phyloP scores from a whole-genome alignment of 2,113 vertebrate genomes.

The Sprattus sprattus region DNA sequence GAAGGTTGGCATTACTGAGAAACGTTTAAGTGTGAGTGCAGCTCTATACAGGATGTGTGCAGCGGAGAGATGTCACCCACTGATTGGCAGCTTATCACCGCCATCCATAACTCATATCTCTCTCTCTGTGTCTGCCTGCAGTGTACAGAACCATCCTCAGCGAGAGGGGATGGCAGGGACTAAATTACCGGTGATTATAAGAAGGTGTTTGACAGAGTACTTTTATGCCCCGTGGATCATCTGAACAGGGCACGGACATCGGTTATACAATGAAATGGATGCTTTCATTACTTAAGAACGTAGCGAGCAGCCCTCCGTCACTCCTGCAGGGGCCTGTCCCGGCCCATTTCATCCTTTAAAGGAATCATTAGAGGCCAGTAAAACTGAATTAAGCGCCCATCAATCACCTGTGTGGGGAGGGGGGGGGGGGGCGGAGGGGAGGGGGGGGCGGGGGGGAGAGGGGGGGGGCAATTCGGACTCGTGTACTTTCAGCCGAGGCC shows the following conservation, averaged over 20 bases:
- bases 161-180: not conserved
- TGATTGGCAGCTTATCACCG: not conserved
- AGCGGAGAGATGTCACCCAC: not conserved
- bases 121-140: not conserved
- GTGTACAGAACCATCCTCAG: not conserved
- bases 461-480: conserved; percentile 30
- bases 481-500: conserved; percentile 34
- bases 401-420: conserved; percentile 35
- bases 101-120: conserved; percentile 1
- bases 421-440: conserved; percentile 32
- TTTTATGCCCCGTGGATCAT: conserved; percentile 14
- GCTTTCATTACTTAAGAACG: conserved; percentile 14
- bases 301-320: not conserved
- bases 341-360: conserved; percentile 49
- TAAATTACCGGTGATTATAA: conserved; percentile 13
- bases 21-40: not conserved
- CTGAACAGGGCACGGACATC: not conserved
- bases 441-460: too few species aligned
- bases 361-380: conserved; percentile 51
- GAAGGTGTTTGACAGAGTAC: conserved; percentile 13
- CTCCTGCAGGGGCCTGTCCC: conserved; percentile 32
- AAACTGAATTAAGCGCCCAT: conserved; percentile 55
- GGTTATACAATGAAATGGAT: conserved; percentile 11
- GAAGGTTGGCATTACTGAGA: not conserved
- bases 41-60: not conserved